These are phyloP conservation scores for Hemistola chrysoprasaria DNA, from an alignment of 2,888 invertebrate species.

Conservation along the genomic window DNA sequence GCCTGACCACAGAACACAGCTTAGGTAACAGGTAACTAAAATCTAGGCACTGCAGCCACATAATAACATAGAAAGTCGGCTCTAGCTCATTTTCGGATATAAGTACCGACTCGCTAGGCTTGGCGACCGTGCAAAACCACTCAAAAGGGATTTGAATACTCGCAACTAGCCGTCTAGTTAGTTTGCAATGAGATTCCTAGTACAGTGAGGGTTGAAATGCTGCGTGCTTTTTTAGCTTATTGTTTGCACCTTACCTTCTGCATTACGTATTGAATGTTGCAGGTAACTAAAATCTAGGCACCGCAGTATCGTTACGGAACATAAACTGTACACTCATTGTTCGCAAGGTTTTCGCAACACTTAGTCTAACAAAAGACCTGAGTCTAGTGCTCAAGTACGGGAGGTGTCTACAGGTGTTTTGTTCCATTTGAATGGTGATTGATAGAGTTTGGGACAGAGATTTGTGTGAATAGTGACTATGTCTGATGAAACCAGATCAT, in stretches of 20 bases:
- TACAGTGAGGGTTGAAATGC: too few species aligned
- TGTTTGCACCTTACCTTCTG: too few species aligned
- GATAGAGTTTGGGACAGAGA: constrained; percentile 19
- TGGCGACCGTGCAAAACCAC: too few species aligned
- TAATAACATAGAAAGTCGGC: too few species aligned
- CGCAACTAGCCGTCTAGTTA: too few species aligned
- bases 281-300: constrained; percentile 56
- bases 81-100: too few species aligned
- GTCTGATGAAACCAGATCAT: too few species aligned
- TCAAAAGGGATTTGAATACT: too few species aligned
- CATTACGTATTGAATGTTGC: not conserved
- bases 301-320: constrained; percentile 70
- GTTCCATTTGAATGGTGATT: constrained; percentile 32
- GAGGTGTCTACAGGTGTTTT: constrained; percentile 39
- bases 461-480: constrained; percentile 20
- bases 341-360: constrained; percentile 61
- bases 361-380: constrained; percentile 59
- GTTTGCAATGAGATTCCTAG: too few species aligned
- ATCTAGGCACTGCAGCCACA: constrained; percentile 56
- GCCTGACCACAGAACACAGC: constrained; percentile 56
- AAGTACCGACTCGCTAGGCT: too few species aligned
- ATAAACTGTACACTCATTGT: constrained; percentile 66
- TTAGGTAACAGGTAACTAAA: constrained; percentile 38
- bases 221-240: too few species aligned
- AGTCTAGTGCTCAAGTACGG: constrained; percentile 36